Conservation (phyloP, 2,888 invertebrate genomes). For the Diabrotica balteata region DNA sequence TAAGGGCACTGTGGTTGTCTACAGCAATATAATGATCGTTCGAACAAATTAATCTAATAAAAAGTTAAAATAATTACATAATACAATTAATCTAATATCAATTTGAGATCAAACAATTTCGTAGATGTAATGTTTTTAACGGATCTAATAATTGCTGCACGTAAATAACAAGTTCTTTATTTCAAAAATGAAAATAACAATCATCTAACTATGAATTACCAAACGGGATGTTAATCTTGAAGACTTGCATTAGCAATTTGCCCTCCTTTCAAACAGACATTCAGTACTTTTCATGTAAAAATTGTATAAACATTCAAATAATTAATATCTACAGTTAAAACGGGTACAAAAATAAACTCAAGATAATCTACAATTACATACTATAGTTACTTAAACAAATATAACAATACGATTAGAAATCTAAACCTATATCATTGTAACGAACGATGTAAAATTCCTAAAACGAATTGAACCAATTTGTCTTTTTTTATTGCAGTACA, state of each 20-base stretch:
- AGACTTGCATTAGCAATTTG: not conserved
- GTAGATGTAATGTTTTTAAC: too few species aligned
- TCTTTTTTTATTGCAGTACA: too few species aligned
- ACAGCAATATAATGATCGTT: not conserved
- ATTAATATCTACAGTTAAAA: slow-evolving; percentile 7
- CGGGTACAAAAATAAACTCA: slow-evolving; percentile 10
- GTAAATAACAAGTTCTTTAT: not conserved
- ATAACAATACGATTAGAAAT: too few species aligned
- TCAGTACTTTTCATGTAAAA: too few species aligned
- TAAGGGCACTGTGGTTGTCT: slow-evolving; percentile 20
- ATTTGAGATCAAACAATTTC: too few species aligned
- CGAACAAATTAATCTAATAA: not conserved
- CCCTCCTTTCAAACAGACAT: slow-evolving; percentile 1
- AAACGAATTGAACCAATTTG: too few species aligned
- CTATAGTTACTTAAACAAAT: slow-evolving; percentile 3
- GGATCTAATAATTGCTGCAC: not conserved
- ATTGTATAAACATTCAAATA: too few species aligned
- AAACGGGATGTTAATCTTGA: not conserved
- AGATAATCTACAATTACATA: slow-evolving; percentile 3
- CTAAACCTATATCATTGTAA: too few species aligned
- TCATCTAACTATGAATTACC: not conserved
- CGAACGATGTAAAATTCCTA: too few species aligned
- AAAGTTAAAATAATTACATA: not conserved
- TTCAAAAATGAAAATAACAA: not conserved
- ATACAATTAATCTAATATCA: too few species aligned